Conservation (phyloP, 92 coral and sea anemone genomes). For the Zoanthus sansibaricus region DNA sequence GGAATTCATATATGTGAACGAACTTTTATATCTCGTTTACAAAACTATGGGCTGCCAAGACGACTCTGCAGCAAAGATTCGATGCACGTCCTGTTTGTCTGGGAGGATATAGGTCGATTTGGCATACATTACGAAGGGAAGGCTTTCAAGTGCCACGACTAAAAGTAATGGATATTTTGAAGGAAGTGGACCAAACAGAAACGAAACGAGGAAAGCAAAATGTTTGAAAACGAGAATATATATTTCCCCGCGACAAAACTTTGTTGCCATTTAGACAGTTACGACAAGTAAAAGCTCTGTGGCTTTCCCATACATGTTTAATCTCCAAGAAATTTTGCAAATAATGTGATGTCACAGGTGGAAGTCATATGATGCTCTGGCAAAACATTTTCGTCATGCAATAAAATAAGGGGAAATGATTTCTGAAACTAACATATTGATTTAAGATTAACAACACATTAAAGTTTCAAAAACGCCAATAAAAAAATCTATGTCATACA, state of each 20-base stretch:
- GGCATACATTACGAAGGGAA: slow-evolving; percentile 58
- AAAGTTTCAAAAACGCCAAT: too few species aligned
- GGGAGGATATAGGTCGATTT: slow-evolving; percentile 60
- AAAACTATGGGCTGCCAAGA: slow-evolving; percentile 65
- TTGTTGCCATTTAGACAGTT: slow-evolving; percentile 62
- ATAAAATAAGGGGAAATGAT: too few species aligned
- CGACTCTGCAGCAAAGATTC: slow-evolving; percentile 41
- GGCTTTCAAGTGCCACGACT: slow-evolving; percentile 52
- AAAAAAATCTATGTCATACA: too few species aligned
- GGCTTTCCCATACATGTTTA: slow-evolving; percentile 66
- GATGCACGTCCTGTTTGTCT: slow-evolving; percentile 56
- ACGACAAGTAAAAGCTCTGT: slow-evolving; percentile 52
- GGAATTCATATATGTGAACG: slow-evolving; percentile 66
- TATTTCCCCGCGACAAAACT: slow-evolving; percentile 46
- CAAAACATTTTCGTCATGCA: too few species aligned
- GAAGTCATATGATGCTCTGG: too few species aligned
- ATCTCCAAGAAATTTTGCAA: too few species aligned
- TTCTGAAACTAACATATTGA: too few species aligned
- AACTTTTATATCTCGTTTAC: slow-evolving; percentile 56
- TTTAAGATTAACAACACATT: too few species aligned
- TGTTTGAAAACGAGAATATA: slow-evolving; percentile 63
- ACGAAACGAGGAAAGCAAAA: slow-evolving; percentile 50
- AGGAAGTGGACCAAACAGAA: slow-evolving; percentile 58
- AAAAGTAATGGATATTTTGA: slow-evolving; percentile 49
- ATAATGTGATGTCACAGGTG: too few species aligned